A percentile compares a stretch with the other conserved stretches of the same genome.
phyloP scores from a whole-genome alignment of 2,113 vertebrate species.

The Saccopteryx bilineata region DNA sequence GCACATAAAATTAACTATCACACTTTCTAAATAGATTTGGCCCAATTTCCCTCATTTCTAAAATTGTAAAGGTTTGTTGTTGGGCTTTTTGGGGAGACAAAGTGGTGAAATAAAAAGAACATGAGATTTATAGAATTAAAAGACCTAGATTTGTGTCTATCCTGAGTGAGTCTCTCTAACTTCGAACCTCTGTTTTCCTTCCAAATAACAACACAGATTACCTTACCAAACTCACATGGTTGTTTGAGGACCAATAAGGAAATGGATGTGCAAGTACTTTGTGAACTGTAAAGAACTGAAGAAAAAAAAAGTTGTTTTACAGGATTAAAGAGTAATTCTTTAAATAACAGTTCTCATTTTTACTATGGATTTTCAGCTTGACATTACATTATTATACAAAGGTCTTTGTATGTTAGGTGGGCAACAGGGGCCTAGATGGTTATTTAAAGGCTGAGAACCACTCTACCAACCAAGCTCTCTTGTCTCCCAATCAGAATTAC shows the following conservation, averaged over 20 bases:
- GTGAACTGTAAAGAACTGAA: neutral
- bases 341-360: constrained; percentile 38
- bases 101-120: neutral
- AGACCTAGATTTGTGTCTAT: neutral
- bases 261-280: neutral
- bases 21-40: neutral
- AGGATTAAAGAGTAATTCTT: neutral
- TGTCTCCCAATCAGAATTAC: neutral
- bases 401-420: neutral
- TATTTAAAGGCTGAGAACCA: constrained; percentile 21
- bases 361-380: constrained; percentile 13
- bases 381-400: neutral
- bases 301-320: neutral
- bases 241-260: neutral
- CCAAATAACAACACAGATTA: neutral
- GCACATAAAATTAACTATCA: neutral
- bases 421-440: neutral
- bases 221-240: neutral
- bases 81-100: neutral
- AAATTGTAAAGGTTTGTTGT: neutral
- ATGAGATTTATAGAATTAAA: neutral
- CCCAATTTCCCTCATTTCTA: neutral
- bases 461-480: neutral
- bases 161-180: neutral
- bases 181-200: constrained; percentile 20